Percentiles rank a stretch among this genome's conserved stretches.
phyloP scores from a whole-genome alignment of 1,140 invertebrate species.

The Gyrodactylus bullatarudis region DNA sequence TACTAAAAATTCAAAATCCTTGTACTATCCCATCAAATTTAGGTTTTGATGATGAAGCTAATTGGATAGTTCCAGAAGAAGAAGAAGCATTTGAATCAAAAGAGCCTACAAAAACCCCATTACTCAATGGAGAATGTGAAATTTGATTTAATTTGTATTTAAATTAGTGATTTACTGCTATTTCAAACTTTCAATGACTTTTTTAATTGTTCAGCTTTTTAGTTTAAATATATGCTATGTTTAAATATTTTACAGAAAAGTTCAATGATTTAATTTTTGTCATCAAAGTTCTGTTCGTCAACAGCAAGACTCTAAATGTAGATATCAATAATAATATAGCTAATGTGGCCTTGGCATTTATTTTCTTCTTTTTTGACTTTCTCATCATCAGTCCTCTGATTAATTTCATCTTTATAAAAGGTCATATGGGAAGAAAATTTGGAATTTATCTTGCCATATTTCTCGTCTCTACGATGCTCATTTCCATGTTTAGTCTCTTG shows the following conservation, averaged over 20 bases:
- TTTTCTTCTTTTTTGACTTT: not conserved
- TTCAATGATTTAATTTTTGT: not conserved
- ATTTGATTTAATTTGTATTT: not conserved
- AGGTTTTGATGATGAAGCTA: not conserved
- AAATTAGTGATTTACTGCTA: too few species aligned
- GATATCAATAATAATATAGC: not conserved
- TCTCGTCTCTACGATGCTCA: not conserved
- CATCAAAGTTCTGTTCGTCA: not conserved
- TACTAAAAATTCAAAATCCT: conserved; percentile 7
- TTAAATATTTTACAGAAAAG: not conserved
- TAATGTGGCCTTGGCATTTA: not conserved
- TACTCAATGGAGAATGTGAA: not conserved
- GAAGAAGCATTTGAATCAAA: not conserved
- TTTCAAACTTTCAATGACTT: not conserved
- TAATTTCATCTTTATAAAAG: not conserved
- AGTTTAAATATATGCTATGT: not conserved
- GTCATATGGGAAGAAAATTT: not conserved
- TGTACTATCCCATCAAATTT: not conserved
- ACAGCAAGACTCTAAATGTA: not conserved
- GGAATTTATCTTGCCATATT: not conserved
- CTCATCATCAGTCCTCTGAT: not conserved
- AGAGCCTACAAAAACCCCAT: too few species aligned
- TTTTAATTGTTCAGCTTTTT: not conserved
- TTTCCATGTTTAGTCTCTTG: not conserved
- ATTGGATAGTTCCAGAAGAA: not conserved